A percentile compares a stretch with the other conserved stretches of the same genome.
phyloP scores from a whole-genome alignment of 2,113 vertebrate species.

The Damaliscus lunatus region DNA sequence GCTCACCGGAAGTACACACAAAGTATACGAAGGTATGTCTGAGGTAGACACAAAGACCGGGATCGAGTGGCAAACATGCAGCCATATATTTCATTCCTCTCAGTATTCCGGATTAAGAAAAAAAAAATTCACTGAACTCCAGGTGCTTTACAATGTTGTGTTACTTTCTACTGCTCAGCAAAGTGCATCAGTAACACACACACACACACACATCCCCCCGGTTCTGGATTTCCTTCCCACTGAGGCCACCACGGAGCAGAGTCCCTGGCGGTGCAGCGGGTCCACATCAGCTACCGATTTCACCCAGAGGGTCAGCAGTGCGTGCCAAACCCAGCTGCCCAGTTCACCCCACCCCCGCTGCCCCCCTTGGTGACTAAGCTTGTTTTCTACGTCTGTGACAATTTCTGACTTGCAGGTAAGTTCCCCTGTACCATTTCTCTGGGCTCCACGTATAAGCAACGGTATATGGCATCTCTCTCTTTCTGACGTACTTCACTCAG shows the following conservation, averaged over 20 bases:
- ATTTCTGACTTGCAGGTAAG: not conserved
- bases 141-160: not conserved
- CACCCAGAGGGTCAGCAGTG: not conserved
- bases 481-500: not conserved
- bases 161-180: not conserved
- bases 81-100: not conserved
- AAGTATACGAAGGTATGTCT: not conserved
- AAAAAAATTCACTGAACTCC: not conserved
- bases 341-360: not conserved
- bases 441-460: not conserved
- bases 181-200: not conserved
- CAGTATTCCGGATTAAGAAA: not conserved
- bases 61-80: not conserved
- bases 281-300: rapidly evolving
- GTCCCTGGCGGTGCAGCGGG: not conserved
- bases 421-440: not conserved
- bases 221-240: not conserved
- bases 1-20: not conserved
- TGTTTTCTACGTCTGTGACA: not conserved
- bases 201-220: not conserved
- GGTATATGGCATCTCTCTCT: not conserved
- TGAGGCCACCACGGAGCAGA: not conserved
- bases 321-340: not conserved
- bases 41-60: not conserved
- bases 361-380: not conserved